These are phyloP conservation scores for Chionoecetes opilio DNA, from an alignment of 1,140 invertebrate genomes.

Conservation along the genomic window DNA sequence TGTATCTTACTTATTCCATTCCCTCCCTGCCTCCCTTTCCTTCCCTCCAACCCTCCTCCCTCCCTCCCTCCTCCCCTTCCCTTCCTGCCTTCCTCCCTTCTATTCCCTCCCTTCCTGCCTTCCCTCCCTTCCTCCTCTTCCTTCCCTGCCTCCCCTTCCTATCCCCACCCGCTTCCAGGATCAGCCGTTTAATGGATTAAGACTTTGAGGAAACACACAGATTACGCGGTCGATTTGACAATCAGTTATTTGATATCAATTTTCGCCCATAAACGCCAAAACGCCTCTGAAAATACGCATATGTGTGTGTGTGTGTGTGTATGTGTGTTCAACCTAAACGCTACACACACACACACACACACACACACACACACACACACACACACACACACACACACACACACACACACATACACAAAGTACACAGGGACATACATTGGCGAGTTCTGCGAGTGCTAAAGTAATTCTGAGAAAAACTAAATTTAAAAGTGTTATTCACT, in stretches of 20 bases:
- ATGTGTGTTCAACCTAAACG: too few species aligned
- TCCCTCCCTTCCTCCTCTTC: background rate
- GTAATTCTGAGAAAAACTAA: background rate
- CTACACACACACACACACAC: too few species aligned
- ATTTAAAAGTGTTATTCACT: background rate
- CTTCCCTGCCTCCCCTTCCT: background rate
- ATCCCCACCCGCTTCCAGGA: background rate
- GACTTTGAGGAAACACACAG: background rate
- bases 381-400: conserved; percentile 2
- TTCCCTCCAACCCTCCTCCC: background rate
- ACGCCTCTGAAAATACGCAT: background rate
- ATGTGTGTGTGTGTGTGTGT: background rate
- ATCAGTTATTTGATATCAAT: background rate
- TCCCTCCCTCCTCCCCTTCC: background rate
- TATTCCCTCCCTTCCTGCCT: background rate
- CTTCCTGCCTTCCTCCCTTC: background rate
- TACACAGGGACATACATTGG: too few species aligned
- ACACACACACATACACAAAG: background rate
- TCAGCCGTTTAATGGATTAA: background rate
- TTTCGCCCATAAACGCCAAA: background rate
- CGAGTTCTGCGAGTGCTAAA: background rate
- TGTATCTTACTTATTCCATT: background rate
- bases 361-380: too few species aligned
- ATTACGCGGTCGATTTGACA: conserved; percentile 28
- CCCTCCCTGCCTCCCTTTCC: background rate